These are phyloP conservation scores for Falco concolor DNA, from an alignment of 2,797 vertebrate species.

Conservation along the genomic window DNA sequence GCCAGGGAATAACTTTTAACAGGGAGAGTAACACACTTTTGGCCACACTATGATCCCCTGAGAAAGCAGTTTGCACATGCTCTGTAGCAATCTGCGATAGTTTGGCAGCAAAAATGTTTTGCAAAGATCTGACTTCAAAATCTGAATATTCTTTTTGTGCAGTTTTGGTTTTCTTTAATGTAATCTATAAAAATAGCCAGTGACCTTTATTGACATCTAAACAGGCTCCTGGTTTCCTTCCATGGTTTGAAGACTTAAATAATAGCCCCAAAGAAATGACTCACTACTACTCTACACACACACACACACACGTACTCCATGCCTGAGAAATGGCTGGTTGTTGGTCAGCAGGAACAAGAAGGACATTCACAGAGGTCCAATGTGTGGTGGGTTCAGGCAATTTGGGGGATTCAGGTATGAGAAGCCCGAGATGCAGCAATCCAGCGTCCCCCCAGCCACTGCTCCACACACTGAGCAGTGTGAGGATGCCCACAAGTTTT, in stretches of 20 bases:
- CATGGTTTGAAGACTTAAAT: constrained; percentile 49
- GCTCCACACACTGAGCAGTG: neutral
- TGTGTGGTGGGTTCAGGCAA: neutral
- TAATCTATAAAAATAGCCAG: constrained; percentile 40
- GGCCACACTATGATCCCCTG: neutral
- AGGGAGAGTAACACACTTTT: neutral
- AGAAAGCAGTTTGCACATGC: neutral
- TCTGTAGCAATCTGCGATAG: neutral
- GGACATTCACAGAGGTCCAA: neutral
- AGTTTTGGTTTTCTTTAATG: constrained; percentile 1
- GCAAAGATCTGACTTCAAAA: neutral
- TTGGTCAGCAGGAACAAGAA: neutral
- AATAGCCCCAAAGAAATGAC: constrained; percentile 43
- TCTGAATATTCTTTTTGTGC: neutral
- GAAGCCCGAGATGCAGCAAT: neutral
- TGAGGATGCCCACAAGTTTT: neutral
- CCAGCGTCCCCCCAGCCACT: neutral
- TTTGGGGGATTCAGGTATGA: neutral
- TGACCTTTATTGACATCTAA: constrained; percentile 35
- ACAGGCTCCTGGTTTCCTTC: constrained; percentile 3
- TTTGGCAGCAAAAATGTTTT: neutral
- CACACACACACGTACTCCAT: neutral
- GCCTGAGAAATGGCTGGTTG: neutral
- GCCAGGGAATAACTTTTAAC: neutral
- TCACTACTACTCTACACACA: neutral